Base-by-base conservation (phyloP, 2,113 vertebrate genomes). In the Dasyurus viverrinus region DNA sequence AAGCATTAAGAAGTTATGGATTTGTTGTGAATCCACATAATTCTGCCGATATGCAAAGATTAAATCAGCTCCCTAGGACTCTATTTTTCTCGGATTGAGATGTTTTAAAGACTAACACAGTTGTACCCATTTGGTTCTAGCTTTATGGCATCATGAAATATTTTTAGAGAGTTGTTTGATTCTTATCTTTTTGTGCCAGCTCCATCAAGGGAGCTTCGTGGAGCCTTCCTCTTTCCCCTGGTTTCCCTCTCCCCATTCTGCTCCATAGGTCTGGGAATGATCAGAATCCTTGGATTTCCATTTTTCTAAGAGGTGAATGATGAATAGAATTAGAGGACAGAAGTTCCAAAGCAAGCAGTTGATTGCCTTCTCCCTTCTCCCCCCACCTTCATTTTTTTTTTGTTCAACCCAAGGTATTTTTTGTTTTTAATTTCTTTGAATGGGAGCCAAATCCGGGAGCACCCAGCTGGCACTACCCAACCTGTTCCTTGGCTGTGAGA, bases 391-490 rank as follows among this genome's bases (percentile, higher is more conserved):
- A 42, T 6, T 42, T 42, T 92, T 48, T n/a, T n/a, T 16, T 2
- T 25, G 42, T 91, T 26, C 50, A 2, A n/a, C 3, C 16, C n/a
- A 24, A 53, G 36, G 76, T 60, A 9, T 42, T 14, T 7, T 0
- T 52, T 14, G 47, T 42, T 84, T 84, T 84, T 84, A 84, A 42
- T n/a, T 90, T 42, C 30, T 76, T 89, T 89, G 60, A 96, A 53
- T 54, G n/a, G 89, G 90, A 92, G 60, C 52, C 25, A 46, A 94
- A 5, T 76, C 94, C n/a, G 48, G 90, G 23, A 7, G 0, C 47
- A 22, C 53, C 42, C 7, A 27, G 76, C 36, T 92, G 0, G 89
- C 26, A 2, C 2, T 23, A 22, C 36, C 19, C 8, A 53, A 42
- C 93, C 16, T 52, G 26, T 46, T 25, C 36, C 30, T 84, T 54